Evolutionary conservation across 2,113 vertebrate species (phyloP).

Genomic region (Girardinichthys multiradiatus): DNA sequence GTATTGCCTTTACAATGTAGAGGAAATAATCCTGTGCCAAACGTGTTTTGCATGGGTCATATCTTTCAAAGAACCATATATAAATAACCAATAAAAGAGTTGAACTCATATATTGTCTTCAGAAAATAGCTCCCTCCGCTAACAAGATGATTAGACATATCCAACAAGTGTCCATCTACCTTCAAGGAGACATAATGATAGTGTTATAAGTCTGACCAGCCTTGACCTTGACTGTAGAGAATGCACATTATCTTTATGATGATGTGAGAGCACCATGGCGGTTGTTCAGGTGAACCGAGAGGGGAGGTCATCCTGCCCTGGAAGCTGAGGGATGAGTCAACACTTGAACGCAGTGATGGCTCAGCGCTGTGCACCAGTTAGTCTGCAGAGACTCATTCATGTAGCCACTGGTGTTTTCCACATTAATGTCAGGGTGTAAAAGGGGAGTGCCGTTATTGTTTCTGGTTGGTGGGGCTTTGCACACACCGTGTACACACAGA

Average conservation of each 20-base stretch:
- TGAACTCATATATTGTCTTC: background rate
- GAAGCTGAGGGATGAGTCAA: constrained; percentile 42
- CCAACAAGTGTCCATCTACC: background rate
- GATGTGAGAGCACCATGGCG: constrained; percentile 6
- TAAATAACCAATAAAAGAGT: background rate
- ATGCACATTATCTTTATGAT: constrained; percentile 8
- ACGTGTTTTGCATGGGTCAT: background rate
- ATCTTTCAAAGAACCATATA: background rate
- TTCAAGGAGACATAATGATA: background rate
- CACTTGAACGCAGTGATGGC: constrained; percentile 26
- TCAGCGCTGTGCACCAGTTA: constrained; percentile 9
- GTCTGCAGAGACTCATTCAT: constrained; percentile 16
- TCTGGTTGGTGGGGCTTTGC: background rate
- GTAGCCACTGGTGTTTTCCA: background rate
- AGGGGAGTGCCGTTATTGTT: background rate
- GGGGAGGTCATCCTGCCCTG: constrained; percentile 44
- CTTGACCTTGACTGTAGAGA: background rate
- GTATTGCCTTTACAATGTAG: no score
- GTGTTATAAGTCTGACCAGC: background rate
- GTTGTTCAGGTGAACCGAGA: constrained; percentile 16
- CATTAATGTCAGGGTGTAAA: background rate
- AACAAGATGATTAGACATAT: background rate
- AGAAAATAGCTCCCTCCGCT: background rate
- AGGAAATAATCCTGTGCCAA: no score
- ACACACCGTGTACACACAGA: background rate